phyloP scores from a whole-genome alignment of 1,140 invertebrate genomes.

The Drosophila sp. region DNA sequence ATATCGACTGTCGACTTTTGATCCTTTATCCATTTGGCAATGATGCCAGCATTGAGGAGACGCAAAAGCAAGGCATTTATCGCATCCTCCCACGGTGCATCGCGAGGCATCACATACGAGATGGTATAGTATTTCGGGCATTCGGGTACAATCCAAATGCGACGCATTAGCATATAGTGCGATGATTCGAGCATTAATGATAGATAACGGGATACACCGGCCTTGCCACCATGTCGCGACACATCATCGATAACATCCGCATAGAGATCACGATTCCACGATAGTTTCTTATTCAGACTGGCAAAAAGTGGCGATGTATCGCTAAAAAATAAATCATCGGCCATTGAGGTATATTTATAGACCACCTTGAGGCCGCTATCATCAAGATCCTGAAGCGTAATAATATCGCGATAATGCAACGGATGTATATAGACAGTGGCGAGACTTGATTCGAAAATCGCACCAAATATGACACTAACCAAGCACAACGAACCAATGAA shows the following conservation, averaged over 20 bases:
- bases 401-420: conserved; percentile 82
- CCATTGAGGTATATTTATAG: conserved; percentile 81
- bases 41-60: conserved; percentile 60
- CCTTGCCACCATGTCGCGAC: conserved; percentile 59
- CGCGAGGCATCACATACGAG: conserved; percentile 74
- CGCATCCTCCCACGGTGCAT: conserved; percentile 71
- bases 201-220: conserved; percentile 63
- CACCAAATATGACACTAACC: conserved; percentile 81
- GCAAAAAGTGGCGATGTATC: conserved; percentile 72
- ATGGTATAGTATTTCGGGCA: conserved; percentile 81
- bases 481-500: conserved; percentile 76
- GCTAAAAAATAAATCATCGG: conserved; percentile 79
- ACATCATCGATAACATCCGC: conserved; percentile 66
- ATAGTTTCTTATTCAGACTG: conserved; percentile 72
- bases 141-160: conserved; percentile 75
- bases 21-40: conserved; percentile 73
- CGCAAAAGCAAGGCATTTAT: conserved; percentile 67
- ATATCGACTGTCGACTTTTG: conserved; percentile 47
- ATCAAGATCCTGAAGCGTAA: conserved; percentile 82
- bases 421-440: conserved; percentile 82
- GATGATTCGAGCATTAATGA: conserved; percentile 66
- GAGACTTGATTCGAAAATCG: conserved; percentile 81
- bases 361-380: conserved; percentile 75
- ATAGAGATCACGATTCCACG: conserved; percentile 58
- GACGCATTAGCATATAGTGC: conserved; percentile 44